A percentile compares a stretch with the other conserved stretches of the same genome.
Conservation (phyloP, 2,888 invertebrate species). For the Nowickia ferox region DNA sequence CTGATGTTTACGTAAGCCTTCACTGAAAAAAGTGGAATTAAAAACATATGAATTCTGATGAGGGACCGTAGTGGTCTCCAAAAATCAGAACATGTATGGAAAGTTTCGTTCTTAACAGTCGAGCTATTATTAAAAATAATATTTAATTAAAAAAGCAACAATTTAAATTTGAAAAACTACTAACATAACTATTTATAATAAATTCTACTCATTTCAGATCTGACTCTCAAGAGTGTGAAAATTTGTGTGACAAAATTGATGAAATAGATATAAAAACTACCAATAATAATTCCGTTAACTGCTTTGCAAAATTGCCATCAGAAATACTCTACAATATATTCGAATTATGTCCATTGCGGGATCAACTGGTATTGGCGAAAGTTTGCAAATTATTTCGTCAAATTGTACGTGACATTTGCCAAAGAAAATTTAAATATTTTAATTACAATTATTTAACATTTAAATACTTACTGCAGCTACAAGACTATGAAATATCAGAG, state of each 20-base stretch:
- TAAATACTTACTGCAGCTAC: slow-evolving; percentile 48
- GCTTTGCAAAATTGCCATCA: slow-evolving; percentile 48
- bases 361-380: slow-evolving; percentile 55
- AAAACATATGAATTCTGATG: no score
- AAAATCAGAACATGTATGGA: no score
- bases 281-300: neutral
- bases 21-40: no score
- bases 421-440: slow-evolving; percentile 49
- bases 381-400: slow-evolving; percentile 62
- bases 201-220: neutral
- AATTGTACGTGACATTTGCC: slow-evolving; percentile 40
- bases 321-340: slow-evolving; percentile 62
- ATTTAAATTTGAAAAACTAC: neutral
- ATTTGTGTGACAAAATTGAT: slow-evolving; percentile 1
- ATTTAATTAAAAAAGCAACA: no score
- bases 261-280: neutral
- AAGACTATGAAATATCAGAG: slow-evolving; percentile 59
- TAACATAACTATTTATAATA: neutral
- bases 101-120: no score
- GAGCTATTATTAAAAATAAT: no score
- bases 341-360: slow-evolving; percentile 30
- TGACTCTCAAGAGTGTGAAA: neutral
- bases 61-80: no score
- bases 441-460: slow-evolving; percentile 62
- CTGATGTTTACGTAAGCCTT: no score